These are phyloP conservation scores for Callyntrura sp. DNA, from an alignment of 2,888 invertebrate species.

Conservation along the genomic window DNA sequence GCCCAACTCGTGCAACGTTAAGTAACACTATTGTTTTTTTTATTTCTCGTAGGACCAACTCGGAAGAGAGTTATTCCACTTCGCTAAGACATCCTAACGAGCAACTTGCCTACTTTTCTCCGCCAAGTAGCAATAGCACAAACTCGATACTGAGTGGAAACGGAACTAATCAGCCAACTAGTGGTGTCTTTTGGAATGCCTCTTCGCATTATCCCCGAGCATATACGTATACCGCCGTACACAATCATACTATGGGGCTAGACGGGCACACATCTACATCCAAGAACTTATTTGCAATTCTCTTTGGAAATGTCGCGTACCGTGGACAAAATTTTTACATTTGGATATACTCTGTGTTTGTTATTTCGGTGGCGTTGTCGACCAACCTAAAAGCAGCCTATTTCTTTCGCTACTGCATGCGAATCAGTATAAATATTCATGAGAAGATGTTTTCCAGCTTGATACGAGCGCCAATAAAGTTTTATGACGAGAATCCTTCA, in stretches of 20 bases:
- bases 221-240: not conserved
- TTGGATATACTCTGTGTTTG: slow-evolving; percentile 85
- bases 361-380: slow-evolving; percentile 79
- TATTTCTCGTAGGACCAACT: slow-evolving; percentile 52
- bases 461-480: slow-evolving; percentile 85
- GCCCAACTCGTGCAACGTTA: not conserved
- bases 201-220: not conserved
- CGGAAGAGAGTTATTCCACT: slow-evolving; percentile 55
- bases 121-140: not conserved
- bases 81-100: too few relatives aligned
- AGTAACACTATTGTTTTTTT: not conserved
- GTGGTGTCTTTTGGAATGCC: not conserved
- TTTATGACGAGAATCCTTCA: slow-evolving; percentile 82
- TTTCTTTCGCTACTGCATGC: slow-evolving; percentile 85
- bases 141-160: not conserved
- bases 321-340: slow-evolving; percentile 84
- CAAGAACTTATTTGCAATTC: slow-evolving; percentile 10
- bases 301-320: slow-evolving; percentile 49
- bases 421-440: slow-evolving; percentile 86
- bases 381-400: slow-evolving; percentile 70
- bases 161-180: too few relatives aligned
- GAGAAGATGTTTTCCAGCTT: slow-evolving; percentile 86
- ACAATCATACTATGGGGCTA: not conserved
- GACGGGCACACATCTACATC: not conserved
- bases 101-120: not conserved